phyloP scores from a whole-genome alignment of 2,888 invertebrate genomes.

The Iphiclides podalirius region DNA sequence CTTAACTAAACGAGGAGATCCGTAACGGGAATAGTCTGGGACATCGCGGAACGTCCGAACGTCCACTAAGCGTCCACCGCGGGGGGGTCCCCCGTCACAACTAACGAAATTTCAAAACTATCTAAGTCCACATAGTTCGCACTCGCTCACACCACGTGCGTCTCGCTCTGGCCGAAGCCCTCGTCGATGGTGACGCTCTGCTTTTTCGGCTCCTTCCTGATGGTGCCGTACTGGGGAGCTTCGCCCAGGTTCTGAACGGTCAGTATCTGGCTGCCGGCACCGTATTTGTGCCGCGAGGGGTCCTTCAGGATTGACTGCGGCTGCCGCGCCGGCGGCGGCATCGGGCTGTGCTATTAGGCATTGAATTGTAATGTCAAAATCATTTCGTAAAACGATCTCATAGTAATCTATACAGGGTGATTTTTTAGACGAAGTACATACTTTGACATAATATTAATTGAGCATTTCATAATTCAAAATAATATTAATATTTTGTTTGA shows the following conservation, averaged over 20 bases:
- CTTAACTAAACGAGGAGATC: constrained; percentile 55
- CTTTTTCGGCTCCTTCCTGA: constrained; percentile 73
- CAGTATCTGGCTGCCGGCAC: constrained; percentile 72
- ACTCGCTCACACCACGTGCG: constrained; percentile 62
- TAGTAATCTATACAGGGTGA: too few species aligned
- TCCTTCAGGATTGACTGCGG: constrained; percentile 83
- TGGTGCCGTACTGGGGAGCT: constrained; percentile 76
- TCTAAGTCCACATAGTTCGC: constrained; percentile 60
- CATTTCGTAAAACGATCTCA: too few species aligned
- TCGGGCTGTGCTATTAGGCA: constrained; percentile 52
- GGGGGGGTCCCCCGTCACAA: constrained; percentile 54
- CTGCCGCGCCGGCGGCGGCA: constrained; percentile 66
- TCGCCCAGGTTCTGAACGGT: constrained; percentile 80
- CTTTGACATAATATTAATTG: too few species aligned
- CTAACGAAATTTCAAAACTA: constrained; percentile 66
- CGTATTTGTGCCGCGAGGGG: constrained; percentile 81
- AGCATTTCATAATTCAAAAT: too few species aligned
- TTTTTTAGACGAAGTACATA: too few species aligned
- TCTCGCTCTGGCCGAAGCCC: constrained; percentile 66
- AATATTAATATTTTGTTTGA: too few species aligned
- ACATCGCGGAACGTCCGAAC: not conserved
- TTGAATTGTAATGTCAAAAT: too few species aligned
- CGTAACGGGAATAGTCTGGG: constrained; percentile 36
- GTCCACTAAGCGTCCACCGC: not conserved
- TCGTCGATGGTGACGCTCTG: constrained; percentile 76